Evolutionary conservation across 2,113 vertebrate genomes (phyloP).

Genomic region (Phoxinus phoxinus): DNA sequence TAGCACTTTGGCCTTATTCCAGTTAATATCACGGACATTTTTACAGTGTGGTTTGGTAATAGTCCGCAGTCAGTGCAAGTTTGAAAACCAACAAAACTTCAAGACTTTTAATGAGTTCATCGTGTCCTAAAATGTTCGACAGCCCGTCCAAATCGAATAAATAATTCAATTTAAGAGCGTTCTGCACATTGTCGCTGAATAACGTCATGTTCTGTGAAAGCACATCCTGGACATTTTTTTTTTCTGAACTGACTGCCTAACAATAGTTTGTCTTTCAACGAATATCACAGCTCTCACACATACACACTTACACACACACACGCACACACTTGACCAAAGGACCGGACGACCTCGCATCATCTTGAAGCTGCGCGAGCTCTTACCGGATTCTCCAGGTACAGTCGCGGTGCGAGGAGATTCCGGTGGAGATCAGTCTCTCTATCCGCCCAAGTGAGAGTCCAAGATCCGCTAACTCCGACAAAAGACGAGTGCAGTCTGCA

Average conservation of each 20-base stretch:
- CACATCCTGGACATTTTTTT: slow-evolving; percentile 19
- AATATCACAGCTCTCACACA: not conserved
- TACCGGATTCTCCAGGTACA: slow-evolving; percentile 29
- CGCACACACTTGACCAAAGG: not conserved
- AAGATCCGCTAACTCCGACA: slow-evolving; percentile 31
- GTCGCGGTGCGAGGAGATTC: slow-evolving; percentile 37
- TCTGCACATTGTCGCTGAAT: slow-evolving; percentile 22
- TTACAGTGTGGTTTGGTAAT: not conserved
- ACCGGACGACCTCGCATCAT: slow-evolving; percentile 5
- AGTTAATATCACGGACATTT: not conserved
- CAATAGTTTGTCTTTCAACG: not conserved
- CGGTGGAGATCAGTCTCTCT: slow-evolving; percentile 29
- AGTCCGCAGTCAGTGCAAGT: not conserved
- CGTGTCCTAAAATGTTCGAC: slow-evolving; percentile 17
- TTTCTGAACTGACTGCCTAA: slow-evolving; percentile 7
- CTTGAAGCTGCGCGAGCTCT: slow-evolving; percentile 1
- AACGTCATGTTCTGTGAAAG: slow-evolving; percentile 9
- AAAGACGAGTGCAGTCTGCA: slow-evolving; percentile 3
- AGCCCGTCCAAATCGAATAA: slow-evolving; percentile 12
- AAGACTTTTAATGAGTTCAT: slow-evolving; percentile 12
- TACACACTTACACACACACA: slow-evolving; percentile 23
- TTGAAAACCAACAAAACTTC: slow-evolving; percentile 28
- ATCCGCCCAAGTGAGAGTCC: slow-evolving; percentile 14
- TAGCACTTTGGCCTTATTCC: not conserved
- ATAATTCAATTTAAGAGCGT: slow-evolving; percentile 26